phyloP scores from a whole-genome alignment of 2,888 invertebrate species.

The Epirrhoe alternata region DNA sequence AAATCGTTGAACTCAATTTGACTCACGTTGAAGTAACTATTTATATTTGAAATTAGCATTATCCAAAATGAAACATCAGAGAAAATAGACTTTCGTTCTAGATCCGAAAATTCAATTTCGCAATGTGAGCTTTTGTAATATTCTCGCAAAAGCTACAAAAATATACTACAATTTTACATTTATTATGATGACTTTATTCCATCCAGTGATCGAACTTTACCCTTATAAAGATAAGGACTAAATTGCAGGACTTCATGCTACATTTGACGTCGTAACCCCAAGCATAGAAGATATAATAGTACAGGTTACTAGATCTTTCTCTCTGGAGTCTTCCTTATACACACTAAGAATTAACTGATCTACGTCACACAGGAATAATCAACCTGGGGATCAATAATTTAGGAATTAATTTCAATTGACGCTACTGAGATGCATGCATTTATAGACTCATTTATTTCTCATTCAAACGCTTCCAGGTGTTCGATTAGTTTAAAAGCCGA shows the following conservation, averaged over 20 bases:
- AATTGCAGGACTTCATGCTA: conserved; percentile 41
- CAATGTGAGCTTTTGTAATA: conserved; percentile 7
- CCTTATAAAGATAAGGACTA: conserved; percentile 39
- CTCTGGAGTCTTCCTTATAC: not conserved
- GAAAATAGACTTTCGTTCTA: not conserved
- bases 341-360: not conserved
- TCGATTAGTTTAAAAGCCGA: no score
- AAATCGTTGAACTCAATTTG: not conserved
- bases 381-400: not conserved
- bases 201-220: conserved; percentile 40
- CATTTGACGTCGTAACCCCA: conserved; percentile 39
- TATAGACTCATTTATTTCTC: no score
- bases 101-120: conserved; percentile 17
- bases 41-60: not conserved
- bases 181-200: conserved; percentile 30
- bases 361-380: not conserved
- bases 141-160: conserved; percentile 26
- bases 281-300: conserved; percentile 2
- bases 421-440: no score
- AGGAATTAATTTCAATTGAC: not conserved
- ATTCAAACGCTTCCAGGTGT: no score
- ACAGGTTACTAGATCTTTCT: conserved; percentile 3
- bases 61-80: no score
- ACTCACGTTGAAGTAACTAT: not conserved
- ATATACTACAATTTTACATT: conserved; percentile 25